A percentile compares a stretch with the other conserved stretches of the same genome.
Evolutionary conservation across 2,888 invertebrate species (phyloP).

Genomic region (Cerastis leucographa): DNA sequence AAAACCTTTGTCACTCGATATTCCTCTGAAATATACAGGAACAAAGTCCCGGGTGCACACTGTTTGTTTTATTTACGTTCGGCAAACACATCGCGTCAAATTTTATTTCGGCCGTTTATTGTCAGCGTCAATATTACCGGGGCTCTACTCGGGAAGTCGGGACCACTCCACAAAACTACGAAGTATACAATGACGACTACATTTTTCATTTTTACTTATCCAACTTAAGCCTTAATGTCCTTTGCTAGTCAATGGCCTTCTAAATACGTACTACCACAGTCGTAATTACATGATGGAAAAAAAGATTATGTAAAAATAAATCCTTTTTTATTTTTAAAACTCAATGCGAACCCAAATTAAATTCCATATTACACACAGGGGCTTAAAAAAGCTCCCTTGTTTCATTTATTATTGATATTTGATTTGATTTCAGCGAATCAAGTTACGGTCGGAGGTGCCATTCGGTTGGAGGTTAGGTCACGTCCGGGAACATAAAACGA

Average conservation of each 20-base stretch:
- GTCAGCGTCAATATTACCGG: constrained; percentile 41
- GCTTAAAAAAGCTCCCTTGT: constrained; percentile 21
- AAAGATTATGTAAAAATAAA: not conserved
- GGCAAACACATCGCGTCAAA: constrained; percentile 51
- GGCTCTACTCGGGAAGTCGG: constrained; percentile 12
- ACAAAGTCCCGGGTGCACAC: constrained; percentile 27
- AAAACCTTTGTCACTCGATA: constrained; percentile 14
- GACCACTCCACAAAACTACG: constrained; percentile 23
- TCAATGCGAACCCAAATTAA: constrained; percentile 19
- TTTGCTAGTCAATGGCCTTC: not conserved
- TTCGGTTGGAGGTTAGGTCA: constrained; percentile 40
- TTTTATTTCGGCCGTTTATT: constrained; percentile 52
- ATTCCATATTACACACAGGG: constrained; percentile 12
- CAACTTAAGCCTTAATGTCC: not conserved
- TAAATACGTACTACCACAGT: not conserved
- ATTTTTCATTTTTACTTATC: not conserved
- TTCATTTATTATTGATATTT: constrained; percentile 58
- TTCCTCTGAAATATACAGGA: constrained; percentile 27
- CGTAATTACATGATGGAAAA: not conserved
- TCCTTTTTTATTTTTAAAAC: constrained; percentile 1
- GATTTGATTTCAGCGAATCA: constrained; percentile 46
- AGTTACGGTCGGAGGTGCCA: constrained; percentile 41
- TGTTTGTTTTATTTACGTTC: constrained; percentile 54
- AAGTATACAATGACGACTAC: constrained; percentile 12
- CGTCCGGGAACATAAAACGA: constrained; percentile 44